Percentiles rank a stretch among this genome's conserved stretches.
Conservation (phyloP, 2,888 invertebrate species). For the Heteropelma amictum region DNA sequence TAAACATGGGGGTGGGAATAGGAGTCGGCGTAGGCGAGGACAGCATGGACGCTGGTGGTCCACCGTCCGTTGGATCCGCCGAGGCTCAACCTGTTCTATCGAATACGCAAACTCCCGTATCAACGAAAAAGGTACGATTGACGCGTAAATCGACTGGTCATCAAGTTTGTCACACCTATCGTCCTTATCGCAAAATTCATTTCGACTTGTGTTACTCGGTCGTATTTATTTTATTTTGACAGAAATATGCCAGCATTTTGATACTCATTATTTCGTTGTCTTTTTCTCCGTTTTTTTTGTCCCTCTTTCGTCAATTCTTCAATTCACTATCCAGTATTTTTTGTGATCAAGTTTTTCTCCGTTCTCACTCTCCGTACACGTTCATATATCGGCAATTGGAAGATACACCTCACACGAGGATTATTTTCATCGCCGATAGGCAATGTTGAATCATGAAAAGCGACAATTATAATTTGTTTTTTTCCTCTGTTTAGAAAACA, state of each 20-base stretch:
- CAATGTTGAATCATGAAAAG: conserved; percentile 29
- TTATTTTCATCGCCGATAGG: conserved; percentile 24
- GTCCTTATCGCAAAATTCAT: conserved; percentile 50
- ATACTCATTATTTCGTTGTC: conserved; percentile 47
- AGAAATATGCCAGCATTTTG: conserved; percentile 77
- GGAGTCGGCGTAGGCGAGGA: conserved; percentile 76
- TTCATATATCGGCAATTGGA: conserved; percentile 23
- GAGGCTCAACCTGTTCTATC: conserved; percentile 77
- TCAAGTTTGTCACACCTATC: conserved; percentile 58
- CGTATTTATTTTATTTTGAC: conserved; percentile 55
- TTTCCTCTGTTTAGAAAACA: conserved; percentile 77
- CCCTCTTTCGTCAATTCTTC: neutral
- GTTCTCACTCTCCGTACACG: too few relatives aligned
- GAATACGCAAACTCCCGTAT: conserved; percentile 76
- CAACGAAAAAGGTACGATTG: conserved; percentile 75
- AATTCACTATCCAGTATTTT: too few relatives aligned
- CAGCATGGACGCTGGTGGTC: conserved; percentile 81
- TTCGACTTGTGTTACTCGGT: conserved; percentile 20
- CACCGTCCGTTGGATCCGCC: conserved; percentile 87
- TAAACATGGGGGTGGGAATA: conserved; percentile 76
- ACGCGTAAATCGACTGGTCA: conserved; percentile 57
- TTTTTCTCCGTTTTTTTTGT: neutral
- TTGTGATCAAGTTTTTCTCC: too few relatives aligned
- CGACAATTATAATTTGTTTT: conserved; percentile 72
- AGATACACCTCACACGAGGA: conserved; percentile 27